Evolutionary conservation across 2,113 vertebrate genomes (phyloP).

Genomic region (Cettia cetti): DNA sequence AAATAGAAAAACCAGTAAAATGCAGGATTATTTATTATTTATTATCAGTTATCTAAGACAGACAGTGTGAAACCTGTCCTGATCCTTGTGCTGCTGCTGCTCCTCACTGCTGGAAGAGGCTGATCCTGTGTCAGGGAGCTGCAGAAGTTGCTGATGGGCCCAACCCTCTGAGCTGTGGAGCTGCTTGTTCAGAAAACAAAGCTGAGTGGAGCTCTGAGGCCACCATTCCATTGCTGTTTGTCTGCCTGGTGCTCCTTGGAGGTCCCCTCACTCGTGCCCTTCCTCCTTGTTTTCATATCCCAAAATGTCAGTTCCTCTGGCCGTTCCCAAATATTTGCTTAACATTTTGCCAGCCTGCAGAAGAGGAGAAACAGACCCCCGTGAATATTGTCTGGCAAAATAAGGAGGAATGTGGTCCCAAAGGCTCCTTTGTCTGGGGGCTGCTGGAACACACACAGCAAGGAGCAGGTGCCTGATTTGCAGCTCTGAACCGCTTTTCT

Average conservation of each 20-base stretch:
- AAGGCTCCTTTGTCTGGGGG: slow-evolving; percentile 32
- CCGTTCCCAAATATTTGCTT: slow-evolving; percentile 55
- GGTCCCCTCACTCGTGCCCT: neutral
- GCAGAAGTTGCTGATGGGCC: neutral
- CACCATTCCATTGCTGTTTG: neutral
- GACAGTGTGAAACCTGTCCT: no score
- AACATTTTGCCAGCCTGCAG: slow-evolving; percentile 36
- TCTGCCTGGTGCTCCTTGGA: neutral
- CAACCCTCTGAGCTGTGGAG: neutral
- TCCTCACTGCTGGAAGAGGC: neutral
- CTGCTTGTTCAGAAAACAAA: neutral
- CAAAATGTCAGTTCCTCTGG: neutral
- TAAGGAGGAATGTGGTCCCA: slow-evolving; percentile 14
- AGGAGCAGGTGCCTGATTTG: slow-evolving; percentile 30
- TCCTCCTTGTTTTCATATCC: slow-evolving; percentile 25
- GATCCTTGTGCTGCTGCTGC: neutral
- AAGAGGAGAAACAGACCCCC: slow-evolving; percentile 41
- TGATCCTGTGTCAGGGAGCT: fast-evolving
- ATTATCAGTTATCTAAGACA: fast-evolving
- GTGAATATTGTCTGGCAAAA: slow-evolving; percentile 47
- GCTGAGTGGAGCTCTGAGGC: neutral
- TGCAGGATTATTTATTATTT: neutral
- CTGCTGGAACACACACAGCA: slow-evolving; percentile 16
- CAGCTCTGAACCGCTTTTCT: neutral
- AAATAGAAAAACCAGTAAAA: fast-evolving